These are phyloP conservation scores for Cyprinella venusta DNA, from an alignment of 2,797 vertebrate genomes.

Conservation along the genomic window DNA sequence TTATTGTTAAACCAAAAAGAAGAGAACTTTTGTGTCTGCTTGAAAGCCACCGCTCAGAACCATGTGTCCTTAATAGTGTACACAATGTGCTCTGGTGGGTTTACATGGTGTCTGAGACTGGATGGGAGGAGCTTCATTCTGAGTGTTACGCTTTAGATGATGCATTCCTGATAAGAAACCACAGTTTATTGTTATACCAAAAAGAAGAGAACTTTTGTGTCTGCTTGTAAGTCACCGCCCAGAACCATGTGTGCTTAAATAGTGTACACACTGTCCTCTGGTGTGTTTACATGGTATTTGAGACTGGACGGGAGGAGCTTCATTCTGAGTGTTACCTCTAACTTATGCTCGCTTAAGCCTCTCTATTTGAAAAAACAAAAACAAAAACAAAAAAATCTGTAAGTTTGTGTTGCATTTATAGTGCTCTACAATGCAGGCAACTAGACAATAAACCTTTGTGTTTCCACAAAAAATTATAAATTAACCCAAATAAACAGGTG, in stretches of 20 bases:
- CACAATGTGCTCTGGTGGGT: slow-evolving; percentile 53
- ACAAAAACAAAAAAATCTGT: too few species aligned
- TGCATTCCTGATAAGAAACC: not conserved
- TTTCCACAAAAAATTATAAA: not conserved
- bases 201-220: not conserved
- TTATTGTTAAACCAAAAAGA: not conserved
- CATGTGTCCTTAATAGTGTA: slow-evolving; percentile 40
- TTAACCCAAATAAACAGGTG: not conserved
- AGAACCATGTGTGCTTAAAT: slow-evolving; percentile 29
- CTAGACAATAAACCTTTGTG: not conserved
- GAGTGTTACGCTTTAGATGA: not conserved
- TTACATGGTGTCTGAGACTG: slow-evolving; percentile 53
- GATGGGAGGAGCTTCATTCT: slow-evolving; percentile 18
- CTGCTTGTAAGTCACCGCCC: not conserved
- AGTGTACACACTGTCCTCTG: slow-evolving; percentile 50
- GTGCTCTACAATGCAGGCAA: not conserved
- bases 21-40: not conserved
- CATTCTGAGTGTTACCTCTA: not conserved
- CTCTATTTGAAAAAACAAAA: too few species aligned
- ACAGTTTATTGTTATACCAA: not conserved
- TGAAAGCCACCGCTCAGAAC: not conserved
- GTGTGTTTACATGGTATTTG: slow-evolving; percentile 56
- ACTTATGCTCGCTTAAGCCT: too few species aligned
- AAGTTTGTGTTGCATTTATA: not conserved
- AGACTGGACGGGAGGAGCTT: slow-evolving; percentile 32